A percentile compares a stretch with the other conserved stretches of the same genome.
phyloP scores from a whole-genome alignment of 2,797 vertebrate species.

The Capromys pilorides region DNA sequence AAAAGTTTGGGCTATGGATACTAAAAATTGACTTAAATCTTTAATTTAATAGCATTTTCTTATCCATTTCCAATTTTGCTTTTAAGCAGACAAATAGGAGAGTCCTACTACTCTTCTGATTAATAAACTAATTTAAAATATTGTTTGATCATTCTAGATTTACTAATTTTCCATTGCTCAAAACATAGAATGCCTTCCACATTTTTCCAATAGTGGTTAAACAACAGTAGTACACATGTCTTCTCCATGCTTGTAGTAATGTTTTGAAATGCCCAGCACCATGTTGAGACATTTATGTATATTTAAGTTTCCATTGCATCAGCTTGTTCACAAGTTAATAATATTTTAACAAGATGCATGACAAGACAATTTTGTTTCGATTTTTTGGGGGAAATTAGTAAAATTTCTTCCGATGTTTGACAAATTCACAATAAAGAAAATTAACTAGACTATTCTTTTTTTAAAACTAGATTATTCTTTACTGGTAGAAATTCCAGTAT shows the following conservation, averaged over 20 bases:
- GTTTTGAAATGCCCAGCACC: background rate
- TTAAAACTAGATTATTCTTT: background rate
- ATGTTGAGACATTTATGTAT: background rate
- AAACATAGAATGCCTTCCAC: accelerated
- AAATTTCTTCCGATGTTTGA: background rate
- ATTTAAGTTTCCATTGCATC: background rate
- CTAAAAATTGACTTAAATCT: background rate
- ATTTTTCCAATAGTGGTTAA: background rate
- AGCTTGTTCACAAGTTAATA: background rate
- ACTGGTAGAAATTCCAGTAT: background rate
- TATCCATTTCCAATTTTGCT: background rate
- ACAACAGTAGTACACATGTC: background rate
- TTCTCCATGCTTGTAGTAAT: accelerated
- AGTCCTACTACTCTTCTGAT: background rate
- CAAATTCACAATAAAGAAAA: background rate
- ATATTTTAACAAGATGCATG: background rate
- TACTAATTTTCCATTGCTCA: background rate
- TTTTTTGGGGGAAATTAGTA: background rate
- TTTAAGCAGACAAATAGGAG: background rate
- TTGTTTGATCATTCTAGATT: background rate
- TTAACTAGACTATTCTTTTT: background rate
- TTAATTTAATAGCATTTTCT: background rate
- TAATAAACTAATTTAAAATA: conserved; percentile 12
- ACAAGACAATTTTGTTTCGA: background rate
- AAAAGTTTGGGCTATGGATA: background rate